Base-by-base conservation (phyloP, 2,888 invertebrate genomes). In the Archaeoteleia sp. region DNA sequence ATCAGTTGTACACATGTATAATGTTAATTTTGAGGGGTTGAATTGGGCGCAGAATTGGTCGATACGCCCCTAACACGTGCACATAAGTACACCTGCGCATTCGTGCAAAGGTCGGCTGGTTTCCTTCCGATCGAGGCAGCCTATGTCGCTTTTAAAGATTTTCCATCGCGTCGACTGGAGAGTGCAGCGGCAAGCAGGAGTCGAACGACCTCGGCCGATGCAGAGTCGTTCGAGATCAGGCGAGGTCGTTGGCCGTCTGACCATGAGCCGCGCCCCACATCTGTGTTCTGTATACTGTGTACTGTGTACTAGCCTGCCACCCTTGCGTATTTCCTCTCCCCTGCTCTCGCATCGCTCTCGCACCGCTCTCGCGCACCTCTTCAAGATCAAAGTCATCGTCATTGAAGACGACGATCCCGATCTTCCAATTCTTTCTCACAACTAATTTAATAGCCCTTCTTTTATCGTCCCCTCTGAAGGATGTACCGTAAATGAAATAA, bases 241-340 rank as follows among this genome's bases (percentile, higher is more conserved):
- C 35, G 74, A 76, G 84, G 79, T 84, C 84, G 78, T 80, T 81
- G 84, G 83, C 84, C 83, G 83, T 82, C 82, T 84, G 84, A 84
- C 84, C 84, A 83, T 82, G 84, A 82, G 83, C 84, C 83, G 83
- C 83, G 83, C 84, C 84, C 84, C 82, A 80, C 80, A 82, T 82
- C 78, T 30, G 34, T 5, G 15, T n/a, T n/a, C n/a, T n/a, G n/a
- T n/a, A n/a, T n/a, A 23, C 40, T 8, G 14, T 4, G 23, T 10
- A 5, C 20, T 2, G 20, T 20, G 5, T 20, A 20, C 20, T 20
- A 68, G 71, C 53, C 57, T 61, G 43, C 73, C 60, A 70, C 55
- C 70, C 70, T 69, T 67, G 40, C 32, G 51, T 2, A 6, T 29
- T 9, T 6, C 45, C 53, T 10, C 12, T 27, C 13, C 2, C 10